phyloP scores from a whole-genome alignment of 2,113 vertebrate genomes.

The Pluvianellus socialis region DNA sequence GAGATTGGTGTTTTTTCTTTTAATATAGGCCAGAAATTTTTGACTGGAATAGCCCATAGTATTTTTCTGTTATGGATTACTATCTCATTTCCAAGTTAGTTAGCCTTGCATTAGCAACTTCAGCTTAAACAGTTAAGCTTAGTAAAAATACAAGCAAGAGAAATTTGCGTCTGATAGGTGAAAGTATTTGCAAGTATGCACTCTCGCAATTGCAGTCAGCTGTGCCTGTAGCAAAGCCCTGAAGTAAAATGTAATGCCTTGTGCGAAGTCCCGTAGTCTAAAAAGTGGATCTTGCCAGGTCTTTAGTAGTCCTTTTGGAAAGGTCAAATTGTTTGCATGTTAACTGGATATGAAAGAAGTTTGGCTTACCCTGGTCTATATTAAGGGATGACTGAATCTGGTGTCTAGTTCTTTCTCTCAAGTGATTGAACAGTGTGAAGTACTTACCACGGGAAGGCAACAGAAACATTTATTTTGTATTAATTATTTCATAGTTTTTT shows the following conservation, averaged over 20 bases:
- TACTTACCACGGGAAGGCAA: not conserved
- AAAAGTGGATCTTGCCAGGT: slow-evolving; percentile 6
- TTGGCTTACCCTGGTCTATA: slow-evolving; percentile 35
- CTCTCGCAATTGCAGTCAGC: not conserved
- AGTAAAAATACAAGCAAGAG: not conserved
- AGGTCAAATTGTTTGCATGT: slow-evolving; percentile 53
- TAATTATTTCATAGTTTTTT: not conserved
- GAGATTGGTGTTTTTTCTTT: not conserved
- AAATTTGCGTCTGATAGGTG: not conserved
- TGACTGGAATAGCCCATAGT: not conserved
- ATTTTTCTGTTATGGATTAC: not conserved
- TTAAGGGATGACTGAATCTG: slow-evolving; percentile 16
- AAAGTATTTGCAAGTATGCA: not conserved
- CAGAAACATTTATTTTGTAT: not conserved
- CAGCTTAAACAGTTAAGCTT: not conserved
- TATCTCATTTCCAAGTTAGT: not conserved
- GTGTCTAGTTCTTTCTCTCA: not conserved
- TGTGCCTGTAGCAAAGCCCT: slow-evolving; percentile 2
- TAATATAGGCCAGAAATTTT: not conserved
- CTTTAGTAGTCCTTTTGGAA: slow-evolving; percentile 27
- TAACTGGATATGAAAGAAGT: slow-evolving; percentile 33
- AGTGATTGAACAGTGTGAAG: not conserved
- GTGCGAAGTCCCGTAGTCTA: not conserved
- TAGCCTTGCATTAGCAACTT: not conserved
- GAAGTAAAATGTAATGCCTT: not conserved